Percentiles rank a stretch among this genome's conserved stretches.
These are phyloP conservation scores for Autographa gamma DNA, from an alignment of 2,888 invertebrate species.

Conservation along the genomic window DNA sequence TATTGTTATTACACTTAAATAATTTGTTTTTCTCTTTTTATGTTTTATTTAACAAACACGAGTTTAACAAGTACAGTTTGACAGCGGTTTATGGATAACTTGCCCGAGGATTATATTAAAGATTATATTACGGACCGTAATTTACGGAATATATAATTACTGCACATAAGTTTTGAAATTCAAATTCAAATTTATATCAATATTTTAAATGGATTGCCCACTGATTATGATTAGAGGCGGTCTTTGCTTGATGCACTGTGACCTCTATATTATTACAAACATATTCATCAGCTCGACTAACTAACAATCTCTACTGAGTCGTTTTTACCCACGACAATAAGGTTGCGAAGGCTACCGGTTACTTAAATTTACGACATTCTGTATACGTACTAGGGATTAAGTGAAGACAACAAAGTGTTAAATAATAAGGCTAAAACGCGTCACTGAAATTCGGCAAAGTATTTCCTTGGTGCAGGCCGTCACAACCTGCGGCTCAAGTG, in stretches of 20 bases:
- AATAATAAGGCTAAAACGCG: slow-evolving; percentile 24
- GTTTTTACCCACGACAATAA: slow-evolving; percentile 48
- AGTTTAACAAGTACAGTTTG: neutral
- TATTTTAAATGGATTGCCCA: slow-evolving; percentile 9
- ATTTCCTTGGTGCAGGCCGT: slow-evolving; percentile 38
- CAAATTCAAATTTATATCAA: neutral
- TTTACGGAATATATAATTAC: too few species aligned
- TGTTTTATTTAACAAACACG: slow-evolving; percentile 13
- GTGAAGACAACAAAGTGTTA: slow-evolving; percentile 33
- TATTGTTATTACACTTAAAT: slow-evolving; percentile 69
- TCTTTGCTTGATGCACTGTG: slow-evolving; percentile 38
- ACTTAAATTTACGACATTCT: slow-evolving; percentile 28
- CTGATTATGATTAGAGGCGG: slow-evolving; percentile 29
- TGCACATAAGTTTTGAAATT: neutral
- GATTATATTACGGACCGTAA: too few species aligned
- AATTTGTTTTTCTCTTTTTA: slow-evolving; percentile 40
- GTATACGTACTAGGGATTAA: slow-evolving; percentile 19
- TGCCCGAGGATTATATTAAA: too few species aligned
- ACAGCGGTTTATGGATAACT: too few species aligned
- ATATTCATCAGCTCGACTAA: slow-evolving; percentile 38
- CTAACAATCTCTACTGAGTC: slow-evolving; percentile 43
- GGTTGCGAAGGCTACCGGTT: slow-evolving; percentile 41
- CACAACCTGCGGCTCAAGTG: slow-evolving; percentile 44
- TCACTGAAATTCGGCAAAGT: slow-evolving; percentile 39
- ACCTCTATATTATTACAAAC: slow-evolving; percentile 42